Evolutionary conservation across 1,140 invertebrate genomes (phyloP), one percentile per base, ranked within the genome.

Genomic region (Patella vulgata): DNA sequence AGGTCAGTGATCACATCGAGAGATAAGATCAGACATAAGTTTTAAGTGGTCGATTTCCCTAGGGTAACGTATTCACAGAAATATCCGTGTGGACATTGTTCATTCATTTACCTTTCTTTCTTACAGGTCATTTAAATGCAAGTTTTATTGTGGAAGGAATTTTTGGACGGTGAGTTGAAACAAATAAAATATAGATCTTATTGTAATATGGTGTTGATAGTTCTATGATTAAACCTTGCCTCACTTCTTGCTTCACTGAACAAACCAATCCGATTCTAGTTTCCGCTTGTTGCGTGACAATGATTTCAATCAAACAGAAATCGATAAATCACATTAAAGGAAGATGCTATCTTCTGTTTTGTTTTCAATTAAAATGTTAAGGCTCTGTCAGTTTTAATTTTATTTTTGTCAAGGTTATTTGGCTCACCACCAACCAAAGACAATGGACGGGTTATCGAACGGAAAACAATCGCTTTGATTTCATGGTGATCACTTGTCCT

Each of bases 91-190:
- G 4, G 25, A 39, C n/a, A 14, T 23, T 39, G 2, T 27, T n/a
- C 17, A 59, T 57, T 4, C 5, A 28, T 2, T 3, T 17, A 19
- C 50, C 8, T 50, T 46, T 51, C 31, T 8, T 53, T 39, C 30
- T 56, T 59, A 8, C 31, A 67, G 65, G 65, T 30, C 59, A 54
- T 19, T 47, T 48, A 27, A 71, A 74, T 52, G 48, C 47, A 17
- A 71, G 66, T 51, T 74, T 68, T 58, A 59, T 74, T 14, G 46
- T 74, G n/a, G 68, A 71, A 43, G 61, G 61, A 9, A 47, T 47
- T 9, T 74, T 61, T 47, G 72, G 72, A 39, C 64, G 72, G 72
- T 74, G 59, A 64, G 54, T 30, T n/a, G 19, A 8, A n/a, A 47
- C n/a, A 48, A 9, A 43, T 9, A 50, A 14, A 25, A 9, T 2